A percentile compares a stretch with the other conserved stretches of the same genome.
Evolutionary conservation across 2,113 vertebrate species (phyloP).

Genomic region (Thymallus thymallus): DNA sequence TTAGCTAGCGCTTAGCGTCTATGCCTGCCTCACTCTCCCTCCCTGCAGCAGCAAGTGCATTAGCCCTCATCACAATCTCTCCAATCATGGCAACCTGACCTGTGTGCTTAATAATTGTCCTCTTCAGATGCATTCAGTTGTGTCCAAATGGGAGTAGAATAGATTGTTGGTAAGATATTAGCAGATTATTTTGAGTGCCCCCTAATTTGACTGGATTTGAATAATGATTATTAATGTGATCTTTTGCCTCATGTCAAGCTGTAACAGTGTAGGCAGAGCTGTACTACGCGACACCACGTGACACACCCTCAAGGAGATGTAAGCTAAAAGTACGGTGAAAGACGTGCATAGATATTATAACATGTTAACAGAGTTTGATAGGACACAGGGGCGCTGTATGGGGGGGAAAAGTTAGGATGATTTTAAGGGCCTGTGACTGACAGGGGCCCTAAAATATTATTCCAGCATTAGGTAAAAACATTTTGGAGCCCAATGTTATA

Average conservation of each 20-base stretch:
- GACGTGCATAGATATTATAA: conserved; percentile 31
- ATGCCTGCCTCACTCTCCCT: neutral
- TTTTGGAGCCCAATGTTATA: too few species aligned
- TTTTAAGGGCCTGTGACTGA: too few species aligned
- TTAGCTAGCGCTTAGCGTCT: conserved; percentile 19
- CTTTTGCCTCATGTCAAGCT: conserved; percentile 58
- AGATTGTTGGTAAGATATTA: conserved; percentile 77
- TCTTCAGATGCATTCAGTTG: conserved; percentile 74
- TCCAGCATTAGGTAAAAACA: too few species aligned
- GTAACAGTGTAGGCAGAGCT: conserved; percentile 19
- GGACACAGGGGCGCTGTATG: too few species aligned
- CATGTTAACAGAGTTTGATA: conserved; percentile 20
- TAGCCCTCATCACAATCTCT: conserved; percentile 69
- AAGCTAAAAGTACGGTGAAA: conserved; percentile 30
- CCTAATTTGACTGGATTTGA: conserved; percentile 78
- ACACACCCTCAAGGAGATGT: conserved; percentile 65
- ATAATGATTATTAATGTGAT: conserved; percentile 80
- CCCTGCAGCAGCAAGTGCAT: conserved; percentile 65
- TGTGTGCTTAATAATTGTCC: conserved; percentile 81
- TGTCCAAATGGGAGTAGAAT: conserved; percentile 76
- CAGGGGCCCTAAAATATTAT: too few species aligned
- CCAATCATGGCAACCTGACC: conserved; percentile 80
- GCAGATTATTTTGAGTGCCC: conserved; percentile 78
- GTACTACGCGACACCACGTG: neutral
- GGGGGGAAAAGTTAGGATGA: too few species aligned